Conservation (phyloP, 23 tunicate genomes). For the Ciona savignyi region DNA sequence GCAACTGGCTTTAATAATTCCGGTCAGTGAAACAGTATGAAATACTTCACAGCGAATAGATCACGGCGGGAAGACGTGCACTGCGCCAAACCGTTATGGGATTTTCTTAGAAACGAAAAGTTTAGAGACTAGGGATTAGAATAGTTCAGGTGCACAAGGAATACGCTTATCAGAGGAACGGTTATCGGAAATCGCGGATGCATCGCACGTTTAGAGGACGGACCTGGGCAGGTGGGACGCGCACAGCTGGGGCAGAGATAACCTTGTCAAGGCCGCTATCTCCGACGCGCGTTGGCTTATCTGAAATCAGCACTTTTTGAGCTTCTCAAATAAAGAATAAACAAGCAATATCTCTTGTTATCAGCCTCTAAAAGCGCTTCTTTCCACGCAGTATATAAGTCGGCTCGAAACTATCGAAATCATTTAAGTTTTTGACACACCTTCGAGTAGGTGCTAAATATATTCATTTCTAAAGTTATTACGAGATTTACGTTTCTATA, state of each 20-base stretch:
- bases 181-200: neutral
- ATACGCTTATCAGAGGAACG: neutral
- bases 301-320: neutral
- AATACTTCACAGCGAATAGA: neutral
- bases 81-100: no score
- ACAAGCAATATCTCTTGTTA: neutral
- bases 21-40: neutral
- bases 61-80: no score
- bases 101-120: neutral
- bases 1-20: neutral
- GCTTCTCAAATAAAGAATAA: neutral
- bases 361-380: neutral
- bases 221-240: neutral
- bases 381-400: neutral
- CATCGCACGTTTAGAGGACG: neutral
- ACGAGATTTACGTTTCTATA: neutral
- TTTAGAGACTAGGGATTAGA: no score
- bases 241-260: neutral
- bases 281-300: constrained; percentile 1
- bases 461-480: neutral
- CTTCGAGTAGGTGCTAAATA: no score
- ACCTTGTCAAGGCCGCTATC: neutral
- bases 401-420: neutral
- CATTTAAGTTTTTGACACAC: constrained; percentile 1
- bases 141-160: no score